These are phyloP conservation scores for Entelurus aequoreus DNA, from an alignment of 2,113 vertebrate species.

Conservation along the genomic window DNA sequence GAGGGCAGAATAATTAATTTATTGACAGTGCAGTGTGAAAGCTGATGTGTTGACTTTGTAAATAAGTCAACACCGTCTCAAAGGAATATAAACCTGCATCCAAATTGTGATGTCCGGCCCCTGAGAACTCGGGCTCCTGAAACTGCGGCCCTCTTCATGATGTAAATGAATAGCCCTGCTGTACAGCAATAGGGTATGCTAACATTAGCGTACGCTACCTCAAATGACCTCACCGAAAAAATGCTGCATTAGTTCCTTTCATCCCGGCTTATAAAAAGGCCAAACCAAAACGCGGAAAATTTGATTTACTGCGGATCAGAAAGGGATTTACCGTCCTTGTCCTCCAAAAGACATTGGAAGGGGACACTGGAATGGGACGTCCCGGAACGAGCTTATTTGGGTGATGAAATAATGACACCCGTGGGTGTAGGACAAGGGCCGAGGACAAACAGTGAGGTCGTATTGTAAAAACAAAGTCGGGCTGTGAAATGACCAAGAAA, in stretches of 20 bases:
- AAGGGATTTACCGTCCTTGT: not conserved
- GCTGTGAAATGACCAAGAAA: not conserved
- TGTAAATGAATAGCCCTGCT: too few relatives aligned
- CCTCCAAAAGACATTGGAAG: not conserved
- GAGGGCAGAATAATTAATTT: too few relatives aligned
- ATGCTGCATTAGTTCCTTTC: slow-evolving; percentile 18
- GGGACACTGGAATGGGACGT: not conserved
- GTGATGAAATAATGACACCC: slow-evolving; percentile 11
- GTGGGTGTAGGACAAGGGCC: slow-evolving; percentile 12
- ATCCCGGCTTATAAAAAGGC: slow-evolving; percentile 3
- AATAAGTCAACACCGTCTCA: too few relatives aligned
- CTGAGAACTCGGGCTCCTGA: too few relatives aligned
- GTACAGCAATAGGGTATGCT: too few relatives aligned
- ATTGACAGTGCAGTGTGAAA: too few relatives aligned
- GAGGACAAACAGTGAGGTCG: slow-evolving; percentile 12
- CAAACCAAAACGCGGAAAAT: slow-evolving; percentile 4
- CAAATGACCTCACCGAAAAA: not conserved
- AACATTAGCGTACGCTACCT: too few relatives aligned
- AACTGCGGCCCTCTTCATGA: too few relatives aligned
- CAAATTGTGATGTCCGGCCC: too few relatives aligned
- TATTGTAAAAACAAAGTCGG: not conserved
- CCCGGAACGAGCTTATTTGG: slow-evolving; percentile 2
- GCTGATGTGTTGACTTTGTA: too few relatives aligned
- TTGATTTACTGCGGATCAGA: not conserved
- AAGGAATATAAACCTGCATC: too few relatives aligned